A percentile compares a stretch with the other conserved stretches of the same genome.
phyloP scores from a whole-genome alignment of 2,888 invertebrate genomes.

The Molorchus minor region DNA sequence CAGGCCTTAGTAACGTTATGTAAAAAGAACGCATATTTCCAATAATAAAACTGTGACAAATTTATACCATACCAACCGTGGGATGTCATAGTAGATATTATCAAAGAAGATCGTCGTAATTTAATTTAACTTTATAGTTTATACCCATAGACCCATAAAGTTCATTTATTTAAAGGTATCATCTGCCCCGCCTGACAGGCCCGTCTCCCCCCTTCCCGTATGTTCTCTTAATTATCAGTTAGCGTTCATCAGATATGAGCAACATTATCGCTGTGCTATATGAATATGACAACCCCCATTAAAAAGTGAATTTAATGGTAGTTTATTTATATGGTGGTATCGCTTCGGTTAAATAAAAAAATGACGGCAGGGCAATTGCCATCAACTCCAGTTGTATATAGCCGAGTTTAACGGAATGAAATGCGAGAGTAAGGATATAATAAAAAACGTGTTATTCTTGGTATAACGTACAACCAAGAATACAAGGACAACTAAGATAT shows the following conservation, averaged over 20 bases:
- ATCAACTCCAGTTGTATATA: slow-evolving; percentile 35
- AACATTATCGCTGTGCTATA: slow-evolving; percentile 40
- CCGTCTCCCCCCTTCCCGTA: slow-evolving; percentile 36
- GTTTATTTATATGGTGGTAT: slow-evolving; percentile 37
- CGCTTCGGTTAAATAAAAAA: slow-evolving; percentile 34
- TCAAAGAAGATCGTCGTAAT: slow-evolving; percentile 36
- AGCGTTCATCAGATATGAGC: slow-evolving; percentile 40
- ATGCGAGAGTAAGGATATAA: slow-evolving; percentile 8
- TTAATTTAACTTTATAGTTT: slow-evolving; percentile 45
- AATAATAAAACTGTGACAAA: no score
- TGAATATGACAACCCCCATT: slow-evolving; percentile 42
- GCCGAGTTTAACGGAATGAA: slow-evolving; percentile 7
- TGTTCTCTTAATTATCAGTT: slow-evolving; percentile 46
- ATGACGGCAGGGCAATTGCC: slow-evolving; percentile 30
- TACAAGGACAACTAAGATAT: no score
- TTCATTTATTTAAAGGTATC: slow-evolving; percentile 39
- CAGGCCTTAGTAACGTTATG: no score
- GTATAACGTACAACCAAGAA: no score
- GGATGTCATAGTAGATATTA: slow-evolving; percentile 39
- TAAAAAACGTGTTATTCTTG: no score
- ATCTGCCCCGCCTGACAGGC: slow-evolving; percentile 35
- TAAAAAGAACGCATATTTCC: no score
- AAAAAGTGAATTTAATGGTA: slow-evolving; percentile 44
- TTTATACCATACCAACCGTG: slow-evolving; percentile 14
- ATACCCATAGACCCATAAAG: slow-evolving; percentile 41